Base-by-base conservation (phyloP, 2,797 vertebrate species). In the Eulemur coronatus region DNA sequence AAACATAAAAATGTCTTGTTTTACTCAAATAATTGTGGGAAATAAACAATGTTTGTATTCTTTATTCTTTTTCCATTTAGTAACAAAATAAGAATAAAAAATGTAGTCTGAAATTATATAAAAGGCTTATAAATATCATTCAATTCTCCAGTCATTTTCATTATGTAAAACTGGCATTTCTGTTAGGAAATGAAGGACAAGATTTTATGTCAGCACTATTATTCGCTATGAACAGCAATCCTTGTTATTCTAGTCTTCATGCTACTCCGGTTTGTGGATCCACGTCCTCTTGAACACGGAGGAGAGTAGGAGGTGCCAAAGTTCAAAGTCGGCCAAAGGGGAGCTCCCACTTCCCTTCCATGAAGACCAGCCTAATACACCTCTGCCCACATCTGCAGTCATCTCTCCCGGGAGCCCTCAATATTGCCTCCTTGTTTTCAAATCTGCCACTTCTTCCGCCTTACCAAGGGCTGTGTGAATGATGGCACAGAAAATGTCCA, bases 401-500 rank as follows among this genome's bases (percentile, higher is more conserved):
- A 22, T 43, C 48, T 26, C 46, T 75, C 82, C 69, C 22, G 13
- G 46, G 18, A 76, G 41, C 12, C n/a, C 41, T 72, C 63, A 35
- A 1, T 22, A 26, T 0, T 4, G 0, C 79, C 88, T 38, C 97
- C 91, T 95, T 73, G 35, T 30, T 91, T 86, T 90, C 70, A 95
- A 84, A 94, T 50, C 65, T 57, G 30, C 43, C 84, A 88, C 52
- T 14, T 76, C 35, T 18, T 59, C 33, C 95, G 20, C 61, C 94
- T 96, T 97, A 93, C 95, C 89, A 80, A 92, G 30, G 87, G 78
- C 89, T 70, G 8, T 91, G 87, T 84, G 84, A 92, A 81, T 48
- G 86, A 84, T 72, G 38, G 69, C 93, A 84, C 59, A 97, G 97
- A 97, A 95, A 93, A 57, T 69, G 96, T 93, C 97, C 73, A 57